Base-by-base conservation (phyloP, 2,888 invertebrate species). In the Euplexia lucipara region DNA sequence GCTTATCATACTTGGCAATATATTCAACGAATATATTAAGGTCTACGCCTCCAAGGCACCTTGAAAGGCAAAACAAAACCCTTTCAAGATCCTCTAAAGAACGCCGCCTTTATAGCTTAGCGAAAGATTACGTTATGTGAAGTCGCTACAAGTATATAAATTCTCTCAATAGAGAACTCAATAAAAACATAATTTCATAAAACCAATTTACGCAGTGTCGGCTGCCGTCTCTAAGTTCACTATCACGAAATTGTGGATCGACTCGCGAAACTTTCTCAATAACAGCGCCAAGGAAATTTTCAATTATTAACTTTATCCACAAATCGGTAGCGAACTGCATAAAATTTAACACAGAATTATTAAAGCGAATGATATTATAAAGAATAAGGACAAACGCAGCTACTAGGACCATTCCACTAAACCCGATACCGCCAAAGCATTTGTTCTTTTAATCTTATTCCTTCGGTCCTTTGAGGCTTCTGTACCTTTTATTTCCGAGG, bases 261-360 rank as follows among this genome's bases (percentile, higher is more conserved):
- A 75, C 80, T 70, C 74, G 71, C 67, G 61, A 76, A 91, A 91
- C 87, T 90, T 92, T 89, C 85, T 84, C 88, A 90, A 91, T 91
- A 90, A 87, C 76, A 86, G 71, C 76, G 79, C 75, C 72, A 85
- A 88, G 88, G 70, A 90, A 87, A 88, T 88, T 86, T 89, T 87
- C 89, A 91, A 90, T 90, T 90, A 90, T 91, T 83, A 90, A 90
- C 89, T 91, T 90, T 78, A 83, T 81, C 84, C 79, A 73, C 82
- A 78, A 85, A 85, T 70, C 62, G 52, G 63, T 62, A 68, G 34
- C 48, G 56, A 35, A 67, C 44, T 70, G 66, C 70, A 77, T 77
- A 59, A 14, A 44, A 61, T 56, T 64, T 66, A 37, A 67, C 56
- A 60, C 52, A 64, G 69, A 74, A 74, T 70, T 74, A 79, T 70